Evolutionary conservation across 92 coral and sea anemone genomes (phyloP).

Genomic region (Porites cylindrica): DNA sequence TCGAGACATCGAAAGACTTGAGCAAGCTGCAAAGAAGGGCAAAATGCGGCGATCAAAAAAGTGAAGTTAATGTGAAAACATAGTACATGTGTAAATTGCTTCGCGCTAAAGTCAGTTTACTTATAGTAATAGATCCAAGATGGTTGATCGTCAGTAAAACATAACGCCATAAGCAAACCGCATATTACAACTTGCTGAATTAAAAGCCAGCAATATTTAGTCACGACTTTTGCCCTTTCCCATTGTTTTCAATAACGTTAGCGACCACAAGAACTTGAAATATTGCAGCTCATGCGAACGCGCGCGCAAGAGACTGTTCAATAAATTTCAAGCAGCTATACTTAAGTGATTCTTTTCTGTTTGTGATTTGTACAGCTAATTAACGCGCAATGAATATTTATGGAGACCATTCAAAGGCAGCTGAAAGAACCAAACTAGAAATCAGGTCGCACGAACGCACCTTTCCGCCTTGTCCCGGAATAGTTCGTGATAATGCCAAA

Average conservation of each 20-base stretch:
- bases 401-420: constrained; percentile 16
- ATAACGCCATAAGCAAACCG: not conserved
- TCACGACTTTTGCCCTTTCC: not conserved
- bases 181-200: not conserved
- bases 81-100: too few relatives aligned
- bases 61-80: not conserved
- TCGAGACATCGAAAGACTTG: constrained; percentile 86
- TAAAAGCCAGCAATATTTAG: not conserved
- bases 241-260: not conserved
- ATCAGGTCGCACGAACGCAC: constrained; percentile 55
- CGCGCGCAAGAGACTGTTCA: constrained; percentile 1
- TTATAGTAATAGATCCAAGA: constrained; percentile 77
- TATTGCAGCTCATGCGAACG: not conserved
- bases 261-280: constrained; percentile 18
- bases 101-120: constrained; percentile 40
- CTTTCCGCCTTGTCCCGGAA: constrained; percentile 94
- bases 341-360: constrained; percentile 9
- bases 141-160: constrained; percentile 37
- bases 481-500: constrained; percentile 93
- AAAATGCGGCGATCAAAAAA: not conserved
- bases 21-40: constrained; percentile 63
- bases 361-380: constrained; percentile 1
- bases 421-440: constrained; percentile 36
- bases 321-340: constrained; percentile 23
- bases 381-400: constrained; percentile 56